phyloP scores from a whole-genome alignment of 23 tunicate species.

The Phallusia fumigata region DNA sequence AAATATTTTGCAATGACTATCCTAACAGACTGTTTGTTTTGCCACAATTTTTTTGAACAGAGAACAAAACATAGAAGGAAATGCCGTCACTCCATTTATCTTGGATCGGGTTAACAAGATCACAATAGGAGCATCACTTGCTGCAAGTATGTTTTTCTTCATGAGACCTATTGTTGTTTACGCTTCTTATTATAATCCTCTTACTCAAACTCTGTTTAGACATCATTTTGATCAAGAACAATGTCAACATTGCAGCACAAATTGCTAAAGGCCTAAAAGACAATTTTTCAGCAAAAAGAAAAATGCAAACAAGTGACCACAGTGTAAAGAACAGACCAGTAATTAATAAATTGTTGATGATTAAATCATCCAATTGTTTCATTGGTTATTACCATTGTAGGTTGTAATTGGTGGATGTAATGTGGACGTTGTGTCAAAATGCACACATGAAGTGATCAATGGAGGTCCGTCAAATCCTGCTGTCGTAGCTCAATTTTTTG shows the following conservation, averaged over 20 bases:
- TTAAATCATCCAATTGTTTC: too few relatives aligned
- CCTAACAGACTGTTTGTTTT: too few relatives aligned
- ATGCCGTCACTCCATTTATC: slow-evolving; percentile 84
- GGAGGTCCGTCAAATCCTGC: slow-evolving; percentile 88
- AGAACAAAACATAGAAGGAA: slow-evolving; percentile 29
- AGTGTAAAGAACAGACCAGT: background rate
- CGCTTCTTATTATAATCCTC: too few relatives aligned
- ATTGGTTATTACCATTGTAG: background rate
- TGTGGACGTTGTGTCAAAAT: slow-evolving; percentile 61
- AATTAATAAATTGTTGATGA: too few relatives aligned
- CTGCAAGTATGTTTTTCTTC: slow-evolving; percentile 47
- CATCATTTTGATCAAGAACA: slow-evolving; percentile 70
- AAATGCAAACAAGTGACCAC: background rate
- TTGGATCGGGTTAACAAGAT: slow-evolving; percentile 64
- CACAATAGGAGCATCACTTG: slow-evolving; percentile 60
- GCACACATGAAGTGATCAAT: slow-evolving; percentile 5
- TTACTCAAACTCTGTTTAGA: slow-evolving; percentile 25
- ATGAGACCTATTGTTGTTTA: too few relatives aligned
- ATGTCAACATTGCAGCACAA: slow-evolving; percentile 69
- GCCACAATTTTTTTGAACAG: background rate
- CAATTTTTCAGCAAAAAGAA: slow-evolving; percentile 4
- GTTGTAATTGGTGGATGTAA: slow-evolving; percentile 82
- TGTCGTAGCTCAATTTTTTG: slow-evolving; percentile 39
- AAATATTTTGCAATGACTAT: too few relatives aligned
- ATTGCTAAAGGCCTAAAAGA: slow-evolving; percentile 42